These are phyloP conservation scores for Alexandromys fortis DNA, from an alignment of 2,113 vertebrate genomes.

Conservation along the genomic window DNA sequence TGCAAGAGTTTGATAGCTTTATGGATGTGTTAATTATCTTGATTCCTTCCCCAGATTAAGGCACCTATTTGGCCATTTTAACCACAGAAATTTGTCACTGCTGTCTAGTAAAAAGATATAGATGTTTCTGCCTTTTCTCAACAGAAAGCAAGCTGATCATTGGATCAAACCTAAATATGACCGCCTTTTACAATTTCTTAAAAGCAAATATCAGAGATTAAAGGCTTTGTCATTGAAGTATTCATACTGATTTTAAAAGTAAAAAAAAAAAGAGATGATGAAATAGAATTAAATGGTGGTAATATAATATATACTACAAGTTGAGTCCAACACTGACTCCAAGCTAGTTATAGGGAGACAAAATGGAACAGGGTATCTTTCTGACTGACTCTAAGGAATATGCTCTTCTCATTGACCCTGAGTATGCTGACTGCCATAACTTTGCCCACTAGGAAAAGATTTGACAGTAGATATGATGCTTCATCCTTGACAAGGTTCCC, in stretches of 20 bases:
- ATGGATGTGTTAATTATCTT: constrained; percentile 63
- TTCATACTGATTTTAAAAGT: background rate
- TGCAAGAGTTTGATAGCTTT: constrained; percentile 51
- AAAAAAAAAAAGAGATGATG: background rate
- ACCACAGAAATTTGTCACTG: constrained; percentile 3
- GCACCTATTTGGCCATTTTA: constrained; percentile 48
- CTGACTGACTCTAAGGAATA: background rate
- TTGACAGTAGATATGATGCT: background rate
- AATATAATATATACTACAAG: constrained; percentile 19
- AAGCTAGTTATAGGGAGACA: background rate
- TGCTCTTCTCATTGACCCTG: background rate
- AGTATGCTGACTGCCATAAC: background rate
- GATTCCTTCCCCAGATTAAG: constrained; percentile 66
- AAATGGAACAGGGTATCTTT: background rate
- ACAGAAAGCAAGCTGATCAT: constrained; percentile 48
- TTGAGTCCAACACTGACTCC: constrained; percentile 29
- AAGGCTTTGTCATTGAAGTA: background rate
- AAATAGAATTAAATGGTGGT: constrained; percentile 1
- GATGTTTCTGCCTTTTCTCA: constrained; percentile 35
- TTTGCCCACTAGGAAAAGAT: background rate
- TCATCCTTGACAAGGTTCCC: background rate
- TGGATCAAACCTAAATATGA: constrained; percentile 18
- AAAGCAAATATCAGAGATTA: constrained; percentile 29
- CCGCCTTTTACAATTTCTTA: constrained; percentile 19
- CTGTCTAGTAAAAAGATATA: constrained; percentile 5